Evolutionary conservation across 2,888 invertebrate species (phyloP), one percentile per base, ranked within the genome.

Genomic region (Synanthedon myopaeformis): DNA sequence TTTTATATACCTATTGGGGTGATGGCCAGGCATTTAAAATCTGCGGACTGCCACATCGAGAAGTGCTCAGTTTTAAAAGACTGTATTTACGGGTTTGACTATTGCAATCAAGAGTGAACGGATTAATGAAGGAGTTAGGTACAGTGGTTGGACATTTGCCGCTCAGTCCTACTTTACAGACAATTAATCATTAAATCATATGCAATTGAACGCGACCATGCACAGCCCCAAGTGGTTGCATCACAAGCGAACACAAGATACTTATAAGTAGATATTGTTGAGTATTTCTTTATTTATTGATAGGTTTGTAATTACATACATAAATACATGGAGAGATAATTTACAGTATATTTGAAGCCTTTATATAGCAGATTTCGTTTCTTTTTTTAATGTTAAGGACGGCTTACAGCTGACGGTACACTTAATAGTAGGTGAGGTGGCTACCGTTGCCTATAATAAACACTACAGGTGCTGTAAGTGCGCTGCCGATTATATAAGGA

Each of bases 61-160:
- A 35, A 35, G 10, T 35, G 2, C 35, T 35, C 10, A 10, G 10
- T 35, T 53, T 53, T 50, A 54, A 53, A 45, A 52, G 52, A 54
- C 57, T 17, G 52, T 54, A 52, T 54, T 51, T 6, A 51, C n/a
- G 14, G 5, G 2, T 13, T 53, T 55, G 56, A 49, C 23, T 19
- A 57, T 57, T 55, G 49, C 54, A 59, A 59, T 59, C 57, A 56
- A 82, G n/a, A n/a, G 82, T 82, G 82, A 70, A 70, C 66, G 75
- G 66, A 79, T 74, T 83, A 83, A 84, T 83, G 80, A 72, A 74
- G 23, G 23, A 23, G 23, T 23, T 23, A 5, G 23, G 23, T 23
- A 65, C 65, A 70, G 62, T 61, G 41, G 54, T 56, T 28, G 52
- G 54, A 41, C 52, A 14, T 54, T 56, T 56, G 58, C 54, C 58